phyloP scores from a whole-genome alignment of 2,113 vertebrate genomes.

The Sorex araneus region DNA sequence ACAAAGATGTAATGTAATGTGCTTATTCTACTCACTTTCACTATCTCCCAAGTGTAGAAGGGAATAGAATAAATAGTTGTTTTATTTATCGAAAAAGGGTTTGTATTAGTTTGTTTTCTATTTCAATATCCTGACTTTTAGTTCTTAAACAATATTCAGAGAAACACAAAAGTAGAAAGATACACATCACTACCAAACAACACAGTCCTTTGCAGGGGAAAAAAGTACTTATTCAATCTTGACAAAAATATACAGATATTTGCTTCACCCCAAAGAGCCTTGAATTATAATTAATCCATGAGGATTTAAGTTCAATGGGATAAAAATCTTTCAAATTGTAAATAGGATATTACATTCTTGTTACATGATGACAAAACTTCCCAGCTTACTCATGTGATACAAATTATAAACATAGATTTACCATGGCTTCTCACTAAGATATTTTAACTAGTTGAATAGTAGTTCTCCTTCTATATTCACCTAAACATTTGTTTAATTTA shows the following conservation, averaged over 20 bases:
- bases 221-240: not conserved
- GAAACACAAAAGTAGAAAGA: not conserved
- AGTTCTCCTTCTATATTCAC: not conserved
- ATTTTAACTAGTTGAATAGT: slow-evolving; percentile 3
- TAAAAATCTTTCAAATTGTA: not conserved
- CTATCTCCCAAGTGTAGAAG: no score
- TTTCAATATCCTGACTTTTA: no score
- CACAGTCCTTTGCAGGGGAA: not conserved
- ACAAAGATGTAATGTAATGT: no score
- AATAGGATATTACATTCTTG: not conserved
- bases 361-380: not conserved
- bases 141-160: no score
- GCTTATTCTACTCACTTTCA: no score
- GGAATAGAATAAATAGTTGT: no score
- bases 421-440: not conserved
- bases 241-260: not conserved
- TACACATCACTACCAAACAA: not conserved
- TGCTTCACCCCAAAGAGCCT: not conserved
- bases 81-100: no score
- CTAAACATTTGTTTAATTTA: not conserved
- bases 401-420: not conserved
- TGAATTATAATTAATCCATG: not conserved
- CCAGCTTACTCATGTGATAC: not conserved
- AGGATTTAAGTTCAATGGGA: not conserved
- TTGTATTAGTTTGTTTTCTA: no score